Base-by-base conservation (phyloP, 2,113 vertebrate species). In the Vulpes ferrilata region DNA sequence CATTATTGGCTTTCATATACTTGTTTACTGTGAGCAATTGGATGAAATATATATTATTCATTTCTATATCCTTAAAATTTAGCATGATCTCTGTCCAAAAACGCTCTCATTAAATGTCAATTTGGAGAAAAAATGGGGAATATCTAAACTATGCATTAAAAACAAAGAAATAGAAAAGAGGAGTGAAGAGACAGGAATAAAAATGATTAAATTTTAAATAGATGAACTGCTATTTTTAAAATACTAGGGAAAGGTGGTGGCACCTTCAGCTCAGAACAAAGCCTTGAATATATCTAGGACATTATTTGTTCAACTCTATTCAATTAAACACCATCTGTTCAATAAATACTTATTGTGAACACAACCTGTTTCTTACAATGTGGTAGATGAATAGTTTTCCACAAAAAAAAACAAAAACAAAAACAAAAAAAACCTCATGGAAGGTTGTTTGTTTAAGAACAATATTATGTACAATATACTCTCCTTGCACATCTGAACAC, bases 261-360 rank as follows among this genome's bases (percentile, higher is more conserved):
- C 32, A 84, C 13, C 22, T 85, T 96, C 30, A 62, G n/a, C 38
- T 96, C 59, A 93, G 69, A 96, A 73, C 1, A 43, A 6, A 90
- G 27, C 20, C 11, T 74, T 88, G 2, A 80, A 76, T 79, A 43
- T 79, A 64, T 62, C 59, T 76, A 87, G 53, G 23, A 57, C 3
- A 79, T 35, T n/a, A 51, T 64, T 85, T 96, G 53, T 84, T 95
- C 59, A 91, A n/a, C 3, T 85, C 5, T 67, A 48, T 80, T 60
- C 62, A 88, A 17, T 95, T 62, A 84, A 53, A 67, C 11, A 19
- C 13, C 78, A 96, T 55, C 91, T 95, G 48, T 35, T 95, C 38
- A 65, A 80, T 55, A 74, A 86, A 85, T 62, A n/a, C 17, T 82
- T 30, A 73, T 11, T 74, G 27, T 81, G 65, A 95, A 89, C 2